Evolutionary conservation across 2,113 vertebrate species (phyloP).

Genomic region (Raja brachyura): DNA sequence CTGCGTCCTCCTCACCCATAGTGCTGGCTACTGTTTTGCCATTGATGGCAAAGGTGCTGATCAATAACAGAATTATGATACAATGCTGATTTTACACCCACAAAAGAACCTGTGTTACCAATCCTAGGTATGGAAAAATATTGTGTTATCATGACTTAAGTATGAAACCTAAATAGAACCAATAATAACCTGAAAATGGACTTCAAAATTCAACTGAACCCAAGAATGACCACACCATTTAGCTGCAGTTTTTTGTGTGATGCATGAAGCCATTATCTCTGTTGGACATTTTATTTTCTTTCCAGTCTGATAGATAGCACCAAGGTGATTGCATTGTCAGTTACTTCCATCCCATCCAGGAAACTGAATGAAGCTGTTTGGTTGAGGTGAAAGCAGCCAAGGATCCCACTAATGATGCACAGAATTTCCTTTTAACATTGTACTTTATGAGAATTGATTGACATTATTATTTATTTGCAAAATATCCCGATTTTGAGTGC

Average conservation of each 20-base stretch:
- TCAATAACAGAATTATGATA: neutral
- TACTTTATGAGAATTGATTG: no score
- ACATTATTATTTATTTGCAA: neutral
- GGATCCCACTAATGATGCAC: neutral
- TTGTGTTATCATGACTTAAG: neutral
- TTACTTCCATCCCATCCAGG: neutral
- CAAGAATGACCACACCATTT: neutral
- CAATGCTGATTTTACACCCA: neutral
- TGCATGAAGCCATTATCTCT: slow-evolving; percentile 10
- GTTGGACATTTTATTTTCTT: slow-evolving; percentile 17
- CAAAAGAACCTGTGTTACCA: neutral
- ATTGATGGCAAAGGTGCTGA: neutral
- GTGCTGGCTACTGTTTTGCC: neutral
- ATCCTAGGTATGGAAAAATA: neutral
- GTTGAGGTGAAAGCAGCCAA: neutral
- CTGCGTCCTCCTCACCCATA: no score
- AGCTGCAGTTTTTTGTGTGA: neutral
- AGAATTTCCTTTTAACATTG: neutral
- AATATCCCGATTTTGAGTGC: neutral
- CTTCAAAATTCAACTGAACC: neutral
- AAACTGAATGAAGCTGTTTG: slow-evolving; percentile 10
- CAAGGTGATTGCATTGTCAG: neutral
- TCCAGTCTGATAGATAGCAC: neutral
- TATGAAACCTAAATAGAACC: neutral
- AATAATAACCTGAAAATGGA: neutral